Conservation (phyloP, 2,113 vertebrate genomes). For the Tetrax tetrax region DNA sequence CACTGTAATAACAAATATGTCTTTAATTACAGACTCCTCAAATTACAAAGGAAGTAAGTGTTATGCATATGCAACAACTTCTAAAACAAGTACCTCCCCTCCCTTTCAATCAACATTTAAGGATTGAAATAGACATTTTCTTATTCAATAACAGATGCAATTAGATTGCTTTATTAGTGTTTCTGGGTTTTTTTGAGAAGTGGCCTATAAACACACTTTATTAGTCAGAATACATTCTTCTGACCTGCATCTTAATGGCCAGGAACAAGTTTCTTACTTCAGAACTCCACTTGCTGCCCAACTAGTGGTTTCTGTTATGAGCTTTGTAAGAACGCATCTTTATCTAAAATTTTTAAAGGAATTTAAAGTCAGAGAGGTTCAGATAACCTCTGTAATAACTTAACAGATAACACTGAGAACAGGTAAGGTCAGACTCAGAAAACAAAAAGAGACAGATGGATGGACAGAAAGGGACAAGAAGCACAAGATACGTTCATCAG, state of each 20-base stretch:
- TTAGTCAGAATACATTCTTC: background rate
- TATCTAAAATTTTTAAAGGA: background rate
- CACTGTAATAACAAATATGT: fast-evolving
- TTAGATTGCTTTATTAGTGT: background rate
- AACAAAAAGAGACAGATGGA: background rate
- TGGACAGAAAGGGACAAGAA: background rate
- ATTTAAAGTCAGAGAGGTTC: background rate
- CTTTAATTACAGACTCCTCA: background rate
- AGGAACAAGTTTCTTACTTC: background rate
- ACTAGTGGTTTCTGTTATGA: background rate
- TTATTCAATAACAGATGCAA: background rate
- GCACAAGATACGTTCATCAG: background rate
- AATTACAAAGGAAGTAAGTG: background rate
- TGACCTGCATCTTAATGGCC: background rate
- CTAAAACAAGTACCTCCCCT: background rate
- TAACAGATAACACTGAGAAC: background rate
- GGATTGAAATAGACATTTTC: background rate
- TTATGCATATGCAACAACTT: background rate
- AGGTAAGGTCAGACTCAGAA: background rate
- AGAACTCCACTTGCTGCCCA: background rate
- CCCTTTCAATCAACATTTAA: background rate
- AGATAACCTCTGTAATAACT: background rate
- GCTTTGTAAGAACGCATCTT: background rate
- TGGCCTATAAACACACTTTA: background rate
- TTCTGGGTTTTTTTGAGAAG: background rate